Evolutionary conservation across 64 coral and sea anemone species (phyloP), one percentile per base, ranked within the genome.

Genomic region (Actinia equina): DNA sequence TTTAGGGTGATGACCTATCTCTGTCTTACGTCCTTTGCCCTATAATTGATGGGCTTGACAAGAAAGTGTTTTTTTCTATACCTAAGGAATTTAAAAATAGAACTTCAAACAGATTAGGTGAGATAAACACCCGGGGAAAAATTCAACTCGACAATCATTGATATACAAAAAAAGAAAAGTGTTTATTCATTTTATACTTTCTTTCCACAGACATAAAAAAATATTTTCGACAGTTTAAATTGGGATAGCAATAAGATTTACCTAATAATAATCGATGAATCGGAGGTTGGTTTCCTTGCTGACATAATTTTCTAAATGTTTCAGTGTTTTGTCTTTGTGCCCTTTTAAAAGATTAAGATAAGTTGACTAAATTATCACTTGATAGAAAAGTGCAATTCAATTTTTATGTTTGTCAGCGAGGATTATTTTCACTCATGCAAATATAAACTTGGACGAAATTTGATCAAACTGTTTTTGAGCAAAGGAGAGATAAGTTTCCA

Each of bases 281-380:
- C 44, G 18, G 78, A 52, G 16, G 44, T 22, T 49, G 19, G 6
- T 81, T 81, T 52, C 14, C 12, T 52, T 52, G 44, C 43, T 81
- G 78, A 22, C 44, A 81, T 52, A 81, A 81, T 49, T 81, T 81
- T 37, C 4, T 7, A 12, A 1, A 4, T 19, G 43, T 52, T 23
- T 81, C 42, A 4, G 43, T 81, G 43, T 49, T 49, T 44, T 81
- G 78, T 81, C 78, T 49, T 52, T 81, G 18, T 19, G 17, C 27
- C 43, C 78, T 81, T 81, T 81, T 81, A 81, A 81, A 52, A 81
- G 78, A 81, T 81, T 81, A 81, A 81, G 78, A 81, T 49, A 81
- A 52, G 78, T 81, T 81, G 78, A 81, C 78, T 13, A 52, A 81
- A 81, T 81, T 81, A 81, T 81, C 78, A 81, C 78, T 81, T 20